Base-by-base conservation (phyloP, 2,888 invertebrate species). In the Harpalus rufipes region DNA sequence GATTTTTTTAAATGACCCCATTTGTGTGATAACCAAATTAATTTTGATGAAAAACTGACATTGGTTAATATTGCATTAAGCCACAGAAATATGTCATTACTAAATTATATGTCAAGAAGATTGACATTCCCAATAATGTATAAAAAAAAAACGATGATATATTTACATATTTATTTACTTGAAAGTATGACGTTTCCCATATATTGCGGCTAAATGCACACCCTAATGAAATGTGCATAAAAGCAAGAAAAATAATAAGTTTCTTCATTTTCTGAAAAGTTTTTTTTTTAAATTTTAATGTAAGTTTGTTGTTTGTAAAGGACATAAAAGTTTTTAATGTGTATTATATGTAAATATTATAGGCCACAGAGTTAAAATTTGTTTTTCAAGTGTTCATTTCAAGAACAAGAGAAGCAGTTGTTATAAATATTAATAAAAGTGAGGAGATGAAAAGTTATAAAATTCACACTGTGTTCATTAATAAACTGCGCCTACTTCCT, bases 361-460 rank as follows among this genome's bases (percentile, higher is more conserved):
- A 63, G 25, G 32, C 25, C 25, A 14, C 68, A 39, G 32, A 21
- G 32, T 68, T 68, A 39, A 68, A 68, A 68, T 39, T 68, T 25
- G 8, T n/a, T 12, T 14, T 21, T 63, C 21, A 14, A 14, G 68
- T 68, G 41, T 41, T 68, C 25, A 68, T 68, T 41, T 14, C 68
- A 68, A 41, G 41, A 41, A 41, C 25, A 61, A 18, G 59, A 61
- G 7, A 61, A 61, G 63, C 21, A 18, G 21, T 21, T 63, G 63
- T 21, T 63, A 63, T 63, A 68, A 68, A 68, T 68, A 68, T 68
- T 68, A 68, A 68, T 68, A 68, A 68, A 68, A 68, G 68, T 68
- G 14, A 39, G 12, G 68, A 68, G 14, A 68, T 25, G 32, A 32
- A 14, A 68, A 68, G 68, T 68, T 68, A 68, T 68, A 68, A 68